Base-by-base conservation (phyloP, 2,797 vertebrate genomes). In the Acridotheres tristis region DNA sequence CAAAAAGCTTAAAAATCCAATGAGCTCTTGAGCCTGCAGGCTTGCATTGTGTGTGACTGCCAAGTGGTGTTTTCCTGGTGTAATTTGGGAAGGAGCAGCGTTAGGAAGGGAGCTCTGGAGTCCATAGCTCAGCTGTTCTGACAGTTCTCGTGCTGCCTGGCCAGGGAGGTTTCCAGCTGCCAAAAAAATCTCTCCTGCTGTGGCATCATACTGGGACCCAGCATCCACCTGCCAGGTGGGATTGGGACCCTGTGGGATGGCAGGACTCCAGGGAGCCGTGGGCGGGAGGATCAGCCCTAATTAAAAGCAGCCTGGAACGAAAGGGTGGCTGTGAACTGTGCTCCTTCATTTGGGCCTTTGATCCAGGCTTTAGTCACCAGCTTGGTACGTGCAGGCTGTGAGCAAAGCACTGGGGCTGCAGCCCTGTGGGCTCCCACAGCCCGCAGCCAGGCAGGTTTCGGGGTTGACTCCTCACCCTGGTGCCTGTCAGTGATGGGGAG, bases 331-430 rank as follows among this genome's bases (percentile, higher is more conserved):
- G 67, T 84, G 58, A 90, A 78, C 51, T n/a, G 32, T 3, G n/a
- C 89, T 93, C 58, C 94, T 92, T 95, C 89, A 79, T 94, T 89
- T 95, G 95, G 86, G 74, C 0, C 96, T 96, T 96, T 96, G 96
- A 96, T 96, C 96, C 90, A 0, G 0, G 47, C 94, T 92, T 96
- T 96, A 90, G 89, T 96, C 96, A 96, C 80, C 4, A 0, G 22
- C 77, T 73, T 92, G 96, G 95, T 95, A 96, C 90, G 96, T 85
- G 68, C 48, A 8, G 88, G 93, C 91, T 92, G 91, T 89, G 93
- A 94, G 93, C 85, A 85, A 92, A 71, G 78, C 20, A 0, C 6
- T 19, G 1, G 16, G 91, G 81, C 81, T 92, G 94, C 21, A 23
- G 45, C 71, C 16, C 0, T 89, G 81, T 30, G 83, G 90, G 83